Conservation (phyloP, 2,113 vertebrate species). For the Pelvicachromis taeniatus region DNA sequence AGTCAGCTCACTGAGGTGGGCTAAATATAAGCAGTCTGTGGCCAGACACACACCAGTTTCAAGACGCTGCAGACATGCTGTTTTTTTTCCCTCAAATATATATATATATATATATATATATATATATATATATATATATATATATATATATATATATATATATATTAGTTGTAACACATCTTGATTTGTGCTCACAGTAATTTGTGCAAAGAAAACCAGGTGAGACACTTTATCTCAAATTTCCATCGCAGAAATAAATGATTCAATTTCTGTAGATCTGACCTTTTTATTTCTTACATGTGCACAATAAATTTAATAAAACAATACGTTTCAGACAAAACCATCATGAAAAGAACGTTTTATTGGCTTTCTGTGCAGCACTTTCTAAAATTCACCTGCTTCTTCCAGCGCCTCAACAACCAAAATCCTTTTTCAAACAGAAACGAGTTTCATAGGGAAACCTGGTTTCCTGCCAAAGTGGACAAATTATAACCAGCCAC, state of each 20-base stretch:
- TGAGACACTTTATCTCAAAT: conserved; percentile 46
- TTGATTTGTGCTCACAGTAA: not conserved
- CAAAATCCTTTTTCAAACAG: not conserved
- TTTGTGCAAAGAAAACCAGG: conserved; percentile 8
- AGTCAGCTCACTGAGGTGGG: not conserved
- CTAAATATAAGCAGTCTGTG: conserved; percentile 18
- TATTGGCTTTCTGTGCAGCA: not conserved
- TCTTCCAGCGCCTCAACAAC: not conserved
- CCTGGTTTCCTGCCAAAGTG: not conserved
- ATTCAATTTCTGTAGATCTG: conserved; percentile 8
- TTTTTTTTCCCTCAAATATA: too few species aligned
- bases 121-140: not conserved
- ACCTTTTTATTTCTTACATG: conserved; percentile 12
- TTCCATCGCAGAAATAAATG: conserved; percentile 55
- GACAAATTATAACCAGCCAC: not conserved
- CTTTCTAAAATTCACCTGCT: conserved; percentile 15
- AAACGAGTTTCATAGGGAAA: not conserved
- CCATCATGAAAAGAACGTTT: not conserved
- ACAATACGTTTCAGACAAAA: not conserved
- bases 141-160: not conserved
- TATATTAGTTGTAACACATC: not conserved
- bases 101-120: not conserved
- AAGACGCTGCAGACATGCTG: not conserved
- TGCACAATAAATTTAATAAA: not conserved
- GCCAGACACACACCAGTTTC: not conserved